phyloP scores from a whole-genome alignment of 2,797 vertebrate genomes.

The Apodemus agrarius region DNA sequence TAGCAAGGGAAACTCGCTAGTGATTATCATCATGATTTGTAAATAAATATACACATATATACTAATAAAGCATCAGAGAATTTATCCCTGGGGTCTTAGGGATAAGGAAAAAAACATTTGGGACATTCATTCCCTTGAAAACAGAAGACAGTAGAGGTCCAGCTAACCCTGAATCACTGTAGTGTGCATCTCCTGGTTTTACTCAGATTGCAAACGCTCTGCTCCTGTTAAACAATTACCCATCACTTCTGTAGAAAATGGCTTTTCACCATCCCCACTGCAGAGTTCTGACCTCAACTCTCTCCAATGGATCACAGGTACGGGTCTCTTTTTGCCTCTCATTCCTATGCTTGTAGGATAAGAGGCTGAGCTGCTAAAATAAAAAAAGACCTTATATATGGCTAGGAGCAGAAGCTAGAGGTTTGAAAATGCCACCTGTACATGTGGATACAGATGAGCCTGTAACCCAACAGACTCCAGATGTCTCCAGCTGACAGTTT shows the following conservation, averaged over 20 bases:
- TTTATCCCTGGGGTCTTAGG: background rate
- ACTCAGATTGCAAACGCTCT: background rate
- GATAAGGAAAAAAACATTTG: background rate
- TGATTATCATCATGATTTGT: background rate
- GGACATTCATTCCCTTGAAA: background rate
- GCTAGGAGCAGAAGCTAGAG: fast-evolving
- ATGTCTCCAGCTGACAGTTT: background rate
- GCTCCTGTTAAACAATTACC: background rate
- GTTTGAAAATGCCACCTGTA: background rate
- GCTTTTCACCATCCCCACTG: background rate
- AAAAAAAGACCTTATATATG: background rate
- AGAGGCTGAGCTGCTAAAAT: background rate
- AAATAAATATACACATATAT: background rate
- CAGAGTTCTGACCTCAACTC: background rate
- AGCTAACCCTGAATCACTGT: background rate
- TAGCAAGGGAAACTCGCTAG: background rate
- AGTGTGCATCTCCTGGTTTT: background rate
- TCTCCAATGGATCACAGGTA: background rate
- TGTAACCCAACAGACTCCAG: background rate
- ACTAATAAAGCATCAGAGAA: background rate
- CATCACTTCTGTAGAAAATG: background rate
- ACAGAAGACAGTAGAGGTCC: background rate
- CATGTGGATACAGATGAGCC: background rate
- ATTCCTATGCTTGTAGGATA: background rate
- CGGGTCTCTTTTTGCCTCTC: background rate